These are phyloP conservation scores for Hydrophis major DNA, from an alignment of 2,797 vertebrate species.

Conservation along the genomic window DNA sequence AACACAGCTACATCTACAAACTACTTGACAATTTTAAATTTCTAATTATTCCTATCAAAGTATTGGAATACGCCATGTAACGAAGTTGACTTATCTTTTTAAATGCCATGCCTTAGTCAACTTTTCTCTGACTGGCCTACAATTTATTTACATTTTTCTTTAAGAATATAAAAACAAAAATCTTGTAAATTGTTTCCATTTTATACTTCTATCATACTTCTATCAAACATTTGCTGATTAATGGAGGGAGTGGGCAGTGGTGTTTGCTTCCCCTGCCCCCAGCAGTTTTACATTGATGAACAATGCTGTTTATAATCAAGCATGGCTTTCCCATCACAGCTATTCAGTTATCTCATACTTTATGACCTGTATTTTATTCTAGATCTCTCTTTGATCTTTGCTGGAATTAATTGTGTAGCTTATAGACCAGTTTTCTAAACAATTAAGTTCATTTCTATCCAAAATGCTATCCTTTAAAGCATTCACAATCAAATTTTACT, in stretches of 20 bases:
- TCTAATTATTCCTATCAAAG: background rate
- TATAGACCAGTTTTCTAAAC: conserved; percentile 19
- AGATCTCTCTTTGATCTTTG: conserved; percentile 14
- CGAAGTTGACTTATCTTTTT: background rate
- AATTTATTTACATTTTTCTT: background rate
- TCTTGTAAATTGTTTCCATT: background rate
- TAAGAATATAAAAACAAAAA: background rate
- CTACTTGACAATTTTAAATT: background rate
- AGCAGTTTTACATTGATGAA: background rate
- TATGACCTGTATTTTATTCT: conserved; percentile 22
- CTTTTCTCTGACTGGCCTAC: background rate
- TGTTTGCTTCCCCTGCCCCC: background rate
- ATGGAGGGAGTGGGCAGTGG: background rate
- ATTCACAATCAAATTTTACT: conserved; percentile 34
- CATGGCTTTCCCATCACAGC: background rate
- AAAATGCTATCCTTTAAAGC: conserved; percentile 23
- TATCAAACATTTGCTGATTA: background rate
- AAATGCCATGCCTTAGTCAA: background rate
- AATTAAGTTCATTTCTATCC: conserved; percentile 24
- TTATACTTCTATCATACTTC: background rate
- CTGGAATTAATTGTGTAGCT: conserved; percentile 26
- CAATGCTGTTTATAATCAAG: conserved; percentile 4
- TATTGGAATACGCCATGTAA: background rate
- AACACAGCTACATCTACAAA: background rate
- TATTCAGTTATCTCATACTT: conserved; percentile 5